A percentile compares a stretch with the other conserved stretches of the same genome.
Conservation (phyloP, 1,140 invertebrate species). For the Drosophila bocqueti region DNA sequence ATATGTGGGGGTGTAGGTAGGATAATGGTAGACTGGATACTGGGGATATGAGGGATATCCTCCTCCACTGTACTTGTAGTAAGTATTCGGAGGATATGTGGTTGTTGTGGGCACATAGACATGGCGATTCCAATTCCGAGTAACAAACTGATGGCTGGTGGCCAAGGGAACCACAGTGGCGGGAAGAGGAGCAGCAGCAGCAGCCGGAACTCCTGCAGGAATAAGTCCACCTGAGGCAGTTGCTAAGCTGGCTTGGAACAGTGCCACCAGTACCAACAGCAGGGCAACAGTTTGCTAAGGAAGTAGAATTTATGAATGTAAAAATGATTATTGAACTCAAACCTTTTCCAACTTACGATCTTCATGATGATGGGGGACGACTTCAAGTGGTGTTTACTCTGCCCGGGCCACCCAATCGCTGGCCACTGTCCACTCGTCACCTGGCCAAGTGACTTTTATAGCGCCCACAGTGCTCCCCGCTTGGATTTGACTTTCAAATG, state of each 20-base stretch:
- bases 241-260: conserved; percentile 49
- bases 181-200: conserved; percentile 9
- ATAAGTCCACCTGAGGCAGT: conserved; percentile 50
- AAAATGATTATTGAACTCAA: not conserved
- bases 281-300: conserved; percentile 16
- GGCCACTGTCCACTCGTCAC: conserved; percentile 43
- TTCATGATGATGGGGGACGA: conserved; percentile 41
- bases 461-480: no score
- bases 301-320: not conserved
- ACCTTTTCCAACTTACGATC: conserved; percentile 36
- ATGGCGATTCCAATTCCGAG: conserved; percentile 60
- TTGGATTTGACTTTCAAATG: conserved; percentile 70
- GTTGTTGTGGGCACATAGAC: conserved; percentile 49
- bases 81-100: conserved; percentile 51
- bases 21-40: conserved; percentile 24
- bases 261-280: conserved; percentile 20
- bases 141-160: conserved; percentile 69
- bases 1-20: conserved; percentile 31
- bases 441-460: conserved; percentile 40
- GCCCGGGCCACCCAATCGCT: conserved; percentile 13
- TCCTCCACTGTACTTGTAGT: conserved; percentile 46
- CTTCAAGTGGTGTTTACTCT: conserved; percentile 6
- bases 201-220: conserved; percentile 6
- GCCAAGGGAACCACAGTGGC: conserved; percentile 48
- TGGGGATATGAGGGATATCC: conserved; percentile 29